Conservation (phyloP, 2,888 invertebrate genomes). For the Dendrolimus pini region DNA sequence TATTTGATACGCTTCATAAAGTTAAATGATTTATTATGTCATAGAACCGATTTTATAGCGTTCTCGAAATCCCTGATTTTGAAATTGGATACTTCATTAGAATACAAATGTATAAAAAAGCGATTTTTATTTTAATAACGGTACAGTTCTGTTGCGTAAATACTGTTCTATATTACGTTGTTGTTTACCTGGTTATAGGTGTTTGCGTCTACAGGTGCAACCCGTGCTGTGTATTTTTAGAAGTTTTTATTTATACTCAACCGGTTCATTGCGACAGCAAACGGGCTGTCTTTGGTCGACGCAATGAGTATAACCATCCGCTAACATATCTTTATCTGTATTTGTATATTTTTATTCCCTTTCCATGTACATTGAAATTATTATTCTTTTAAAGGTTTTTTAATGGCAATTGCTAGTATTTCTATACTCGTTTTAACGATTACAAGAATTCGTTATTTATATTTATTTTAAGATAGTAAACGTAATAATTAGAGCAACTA, state of each 20-base stretch:
- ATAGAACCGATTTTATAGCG: no score
- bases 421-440: not conserved
- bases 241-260: slow-evolving; percentile 61
- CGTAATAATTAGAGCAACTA: no score
- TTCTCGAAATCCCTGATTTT: no score
- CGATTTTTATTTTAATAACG: no score
- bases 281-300: slow-evolving; percentile 46
- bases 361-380: not conserved
- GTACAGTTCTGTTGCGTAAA: not conserved
- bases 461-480: no score
- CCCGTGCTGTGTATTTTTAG: slow-evolving; percentile 66
- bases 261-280: slow-evolving; percentile 48
- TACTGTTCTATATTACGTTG: not conserved
- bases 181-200: slow-evolving; percentile 20
- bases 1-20: slow-evolving; percentile 18
- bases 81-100: no score
- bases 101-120: no score
- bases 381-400: not conserved
- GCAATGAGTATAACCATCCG: slow-evolving; percentile 22
- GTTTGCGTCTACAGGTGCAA: slow-evolving; percentile 53
- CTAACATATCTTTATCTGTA: slow-evolving; percentile 20
- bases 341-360: not conserved
- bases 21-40: slow-evolving; percentile 4
- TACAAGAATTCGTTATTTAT: not conserved
- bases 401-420: not conserved